Evolutionary conservation across 2,888 invertebrate species (phyloP).

Genomic region (Pedicia rivosa): DNA sequence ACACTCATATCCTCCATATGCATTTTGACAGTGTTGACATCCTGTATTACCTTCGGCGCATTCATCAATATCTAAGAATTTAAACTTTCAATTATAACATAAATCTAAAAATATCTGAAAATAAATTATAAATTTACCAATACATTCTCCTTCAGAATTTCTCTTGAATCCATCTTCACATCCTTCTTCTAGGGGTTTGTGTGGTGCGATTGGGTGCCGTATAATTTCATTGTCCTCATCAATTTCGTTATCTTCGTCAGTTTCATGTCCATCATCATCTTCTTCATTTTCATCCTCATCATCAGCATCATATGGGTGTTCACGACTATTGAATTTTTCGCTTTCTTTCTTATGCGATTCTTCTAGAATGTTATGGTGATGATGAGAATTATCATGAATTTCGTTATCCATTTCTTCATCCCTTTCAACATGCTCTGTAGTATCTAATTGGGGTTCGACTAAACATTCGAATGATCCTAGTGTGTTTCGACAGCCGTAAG

Average conservation of each 20-base stretch:
- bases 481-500: constrained; percentile 42
- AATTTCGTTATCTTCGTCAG: constrained; percentile 10
- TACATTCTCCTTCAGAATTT: constrained; percentile 15
- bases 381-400: no score
- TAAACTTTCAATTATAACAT: no score
- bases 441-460: constrained; percentile 9
- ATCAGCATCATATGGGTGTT: background rate
- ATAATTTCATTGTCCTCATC: constrained; percentile 9
- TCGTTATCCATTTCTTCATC: constrained; percentile 8
- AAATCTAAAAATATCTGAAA: background rate
- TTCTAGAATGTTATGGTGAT: no score
- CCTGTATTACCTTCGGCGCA: constrained; percentile 19
- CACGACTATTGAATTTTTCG: no score
- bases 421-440: background rate
- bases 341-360: no score
- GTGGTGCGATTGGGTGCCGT: no score
- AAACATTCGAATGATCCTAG: constrained; percentile 42
- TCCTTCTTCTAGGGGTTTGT: no score
- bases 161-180: constrained; percentile 24
- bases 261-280: constrained; percentile 13
- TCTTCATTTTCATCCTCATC: constrained; percentile 12
- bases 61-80: constrained; percentile 18
- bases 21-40: constrained; percentile 21
- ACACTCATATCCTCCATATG: constrained; percentile 29
- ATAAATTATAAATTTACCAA: constrained; percentile 9